A percentile compares a stretch with the other conserved stretches of the same genome.
phyloP scores from a whole-genome alignment of 2,888 invertebrate genomes.

The Thymelicus acteon region DNA sequence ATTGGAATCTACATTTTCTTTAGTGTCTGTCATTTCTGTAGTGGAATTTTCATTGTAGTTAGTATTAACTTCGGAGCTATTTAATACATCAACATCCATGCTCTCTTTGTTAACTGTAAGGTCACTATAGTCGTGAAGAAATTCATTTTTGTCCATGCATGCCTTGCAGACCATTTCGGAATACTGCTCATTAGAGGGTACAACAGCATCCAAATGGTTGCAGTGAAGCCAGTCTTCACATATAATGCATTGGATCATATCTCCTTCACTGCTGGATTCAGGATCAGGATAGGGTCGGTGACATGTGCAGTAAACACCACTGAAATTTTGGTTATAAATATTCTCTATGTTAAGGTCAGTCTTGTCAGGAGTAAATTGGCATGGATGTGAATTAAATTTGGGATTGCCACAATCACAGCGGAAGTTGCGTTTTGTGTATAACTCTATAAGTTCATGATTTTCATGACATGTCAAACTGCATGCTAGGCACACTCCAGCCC shows the following conservation, averaged over 20 bases:
- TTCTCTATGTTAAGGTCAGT: slow-evolving; percentile 88
- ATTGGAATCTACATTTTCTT: slow-evolving; percentile 35
- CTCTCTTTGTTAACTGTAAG: slow-evolving; percentile 67
- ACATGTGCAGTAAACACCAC: slow-evolving; percentile 96
- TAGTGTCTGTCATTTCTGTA: slow-evolving; percentile 31
- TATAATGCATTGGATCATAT: slow-evolving; percentile 97
- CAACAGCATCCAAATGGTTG: slow-evolving; percentile 87
- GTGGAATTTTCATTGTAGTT: slow-evolving; percentile 42
- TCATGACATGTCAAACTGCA: slow-evolving; percentile 98
- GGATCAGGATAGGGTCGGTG: slow-evolving; percentile 97
- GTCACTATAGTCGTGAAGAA: slow-evolving; percentile 89
- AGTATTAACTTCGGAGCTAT: slow-evolving; percentile 41
- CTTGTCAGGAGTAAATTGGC: slow-evolving; percentile 88
- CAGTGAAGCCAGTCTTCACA: slow-evolving; percentile 99
- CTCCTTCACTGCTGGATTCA: slow-evolving; percentile 91
- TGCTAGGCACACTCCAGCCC: slow-evolving; percentile 96
- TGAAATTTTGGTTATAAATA: slow-evolving; percentile 96
- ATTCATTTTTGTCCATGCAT: slow-evolving; percentile 91
- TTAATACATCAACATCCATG: slow-evolving; percentile 54
- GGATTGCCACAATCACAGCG: slow-evolving; percentile 97
- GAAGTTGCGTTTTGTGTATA: slow-evolving; percentile 98
- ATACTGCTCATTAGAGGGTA: slow-evolving; percentile 86
- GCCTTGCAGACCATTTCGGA: slow-evolving; percentile 93
- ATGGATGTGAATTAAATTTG: slow-evolving; percentile 88
- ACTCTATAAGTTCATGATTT: slow-evolving; percentile 96